phyloP scores from a whole-genome alignment of 2,113 vertebrate species.

The Pedionomus torquatus region DNA sequence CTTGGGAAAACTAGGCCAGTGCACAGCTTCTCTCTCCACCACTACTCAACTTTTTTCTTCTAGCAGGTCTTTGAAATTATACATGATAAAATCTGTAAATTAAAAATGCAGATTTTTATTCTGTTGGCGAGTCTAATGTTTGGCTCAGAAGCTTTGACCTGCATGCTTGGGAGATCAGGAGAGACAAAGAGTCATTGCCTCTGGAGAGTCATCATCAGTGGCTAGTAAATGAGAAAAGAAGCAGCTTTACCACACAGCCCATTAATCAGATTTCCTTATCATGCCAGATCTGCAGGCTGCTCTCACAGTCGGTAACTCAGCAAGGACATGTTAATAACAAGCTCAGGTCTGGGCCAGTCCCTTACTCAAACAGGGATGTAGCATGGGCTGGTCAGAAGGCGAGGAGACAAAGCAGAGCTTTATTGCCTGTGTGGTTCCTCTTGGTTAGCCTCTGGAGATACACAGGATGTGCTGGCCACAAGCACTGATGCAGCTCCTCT shows the following conservation, averaged over 20 bases:
- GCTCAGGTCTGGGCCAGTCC: neutral
- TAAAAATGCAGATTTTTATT: neutral
- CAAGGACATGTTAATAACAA: neutral
- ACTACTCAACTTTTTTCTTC: neutral
- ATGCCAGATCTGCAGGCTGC: neutral
- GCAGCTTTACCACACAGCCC: neutral
- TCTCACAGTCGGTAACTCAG: neutral
- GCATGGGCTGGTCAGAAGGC: accelerated
- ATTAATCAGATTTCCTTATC: neutral
- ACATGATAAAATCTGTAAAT: neutral
- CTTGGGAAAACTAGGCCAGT: neutral
- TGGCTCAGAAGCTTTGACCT: neutral
- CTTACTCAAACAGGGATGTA: neutral
- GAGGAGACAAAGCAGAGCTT: neutral
- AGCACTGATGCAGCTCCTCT: neutral
- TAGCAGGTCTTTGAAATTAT: neutral
- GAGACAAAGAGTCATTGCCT: neutral
- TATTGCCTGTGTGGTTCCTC: neutral
- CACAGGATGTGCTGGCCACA: neutral
- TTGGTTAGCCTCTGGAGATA: neutral
- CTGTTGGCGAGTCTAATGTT: neutral
- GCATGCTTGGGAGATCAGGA: neutral
- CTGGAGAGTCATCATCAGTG: neutral
- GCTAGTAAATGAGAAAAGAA: neutral
- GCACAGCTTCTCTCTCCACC: neutral